These are phyloP conservation scores for Entomobrya multifasciata DNA, from an alignment of 2,888 invertebrate genomes.

Conservation along the genomic window DNA sequence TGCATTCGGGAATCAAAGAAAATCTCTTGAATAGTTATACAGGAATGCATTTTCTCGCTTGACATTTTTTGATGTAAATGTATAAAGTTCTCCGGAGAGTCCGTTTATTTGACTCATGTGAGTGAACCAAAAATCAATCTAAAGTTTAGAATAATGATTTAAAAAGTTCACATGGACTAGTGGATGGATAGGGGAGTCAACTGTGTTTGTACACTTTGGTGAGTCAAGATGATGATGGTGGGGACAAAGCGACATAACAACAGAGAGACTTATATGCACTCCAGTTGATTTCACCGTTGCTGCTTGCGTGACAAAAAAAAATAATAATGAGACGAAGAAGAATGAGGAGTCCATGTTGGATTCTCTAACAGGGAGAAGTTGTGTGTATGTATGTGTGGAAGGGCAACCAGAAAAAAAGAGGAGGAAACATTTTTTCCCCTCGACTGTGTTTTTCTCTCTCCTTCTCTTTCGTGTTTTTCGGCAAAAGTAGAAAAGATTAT, in stretches of 20 bases:
- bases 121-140: conserved; percentile 31
- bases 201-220: background rate
- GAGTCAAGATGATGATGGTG: no score
- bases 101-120: no score
- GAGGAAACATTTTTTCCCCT: conserved; percentile 58
- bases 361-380: background rate
- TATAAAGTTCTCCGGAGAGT: no score
- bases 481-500: no score
- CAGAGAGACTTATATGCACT: background rate
- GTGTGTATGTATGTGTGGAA: background rate
- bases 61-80: no score
- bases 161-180: background rate
- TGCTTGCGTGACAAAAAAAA: conserved; percentile 12
- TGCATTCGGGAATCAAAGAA: no score
- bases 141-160: no score
- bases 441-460: no score
- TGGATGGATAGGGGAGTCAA: background rate
- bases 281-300: background rate
- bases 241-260: background rate
- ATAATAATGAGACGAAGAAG: conserved; percentile 3
- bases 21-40: no score
- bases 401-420: conserved; percentile 32
- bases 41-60: no score
- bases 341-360: conserved; percentile 42
- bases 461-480: no score